Evolutionary conservation across 2,113 vertebrate genomes (phyloP), one percentile per base, ranked within the genome.

Genomic region (Caranx melampygus): DNA sequence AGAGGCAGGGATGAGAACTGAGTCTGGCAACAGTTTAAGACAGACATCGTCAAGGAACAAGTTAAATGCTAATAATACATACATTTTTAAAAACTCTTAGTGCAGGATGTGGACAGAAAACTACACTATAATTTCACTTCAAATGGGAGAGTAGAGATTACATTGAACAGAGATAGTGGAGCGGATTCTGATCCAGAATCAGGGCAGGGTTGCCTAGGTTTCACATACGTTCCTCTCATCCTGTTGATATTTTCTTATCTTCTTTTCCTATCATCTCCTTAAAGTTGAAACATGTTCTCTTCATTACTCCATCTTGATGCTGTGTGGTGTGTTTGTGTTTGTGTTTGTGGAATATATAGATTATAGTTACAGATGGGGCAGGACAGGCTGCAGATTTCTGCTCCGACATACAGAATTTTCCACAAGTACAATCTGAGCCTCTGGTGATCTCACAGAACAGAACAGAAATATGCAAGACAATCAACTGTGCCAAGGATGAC

Each of bases 241-340:
- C 58, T 60, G 13, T 54, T 12, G 16, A 55, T 66, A 18, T 40
- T 75, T 77, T 10, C 49, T 58, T 35, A n/a, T 26, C 26, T 26
- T 26, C 26, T 26, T 26, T 26, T 26, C 1, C 26, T 37, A 47
- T 67, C 40, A 40, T 66, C 57, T 66, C n/a, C 62, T 31, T 49
- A 18, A 6, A 20, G 37, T 63, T 65, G 34, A 69, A 49, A 49
- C 6, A 52, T 4, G 21, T 35, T 54, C 18, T 51, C 3, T 40
- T 78, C 44, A 69, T 75, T n/a, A 15, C 52, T 57, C 34, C 35
- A 34, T 34, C 57, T 51, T 42, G 16, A 47, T 6, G 9, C 61
- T 73, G 63, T 87, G 65, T 51, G 20, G 26, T 80, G 33, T 78
- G 60, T 80, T 6, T 79, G 47, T 87, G 78, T 82, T 59, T 75